These are phyloP conservation scores for Sylvia borin DNA, from an alignment of 2,797 vertebrate species.

Conservation along the genomic window DNA sequence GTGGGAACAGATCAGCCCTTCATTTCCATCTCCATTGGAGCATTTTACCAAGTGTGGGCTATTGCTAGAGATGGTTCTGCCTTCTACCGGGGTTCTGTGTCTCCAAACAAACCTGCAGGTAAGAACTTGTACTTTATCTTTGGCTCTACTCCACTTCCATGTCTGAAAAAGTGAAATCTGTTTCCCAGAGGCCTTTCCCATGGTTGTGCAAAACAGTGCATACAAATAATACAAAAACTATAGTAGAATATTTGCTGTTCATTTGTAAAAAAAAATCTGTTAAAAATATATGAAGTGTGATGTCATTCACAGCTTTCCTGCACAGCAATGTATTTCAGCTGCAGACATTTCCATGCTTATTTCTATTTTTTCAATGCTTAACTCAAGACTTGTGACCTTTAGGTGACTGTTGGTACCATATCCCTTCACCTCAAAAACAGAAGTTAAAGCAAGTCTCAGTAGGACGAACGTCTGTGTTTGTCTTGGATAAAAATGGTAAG, in stretches of 20 bases:
- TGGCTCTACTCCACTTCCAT: neutral
- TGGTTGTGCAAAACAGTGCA: neutral
- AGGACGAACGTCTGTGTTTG: conserved; percentile 89
- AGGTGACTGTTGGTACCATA: conserved; percentile 86
- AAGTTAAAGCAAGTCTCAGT: conserved; percentile 94
- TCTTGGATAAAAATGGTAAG: conserved; percentile 93
- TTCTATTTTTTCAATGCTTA: neutral
- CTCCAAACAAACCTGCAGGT: conserved; percentile 87
- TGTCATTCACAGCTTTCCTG: neutral
- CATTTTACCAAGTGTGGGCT: conserved; percentile 92
- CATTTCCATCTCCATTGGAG: conserved; percentile 90
- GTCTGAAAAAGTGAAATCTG: neutral
- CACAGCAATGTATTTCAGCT: neutral
- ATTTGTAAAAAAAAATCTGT: neutral
- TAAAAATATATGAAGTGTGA: neutral
- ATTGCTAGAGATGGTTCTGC: conserved; percentile 91
- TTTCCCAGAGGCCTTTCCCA: neutral
- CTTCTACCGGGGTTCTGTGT: conserved; percentile 93
- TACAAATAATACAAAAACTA: neutral
- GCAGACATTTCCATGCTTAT: neutral
- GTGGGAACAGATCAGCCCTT: conserved; percentile 97
- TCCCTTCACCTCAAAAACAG: conserved; percentile 91
- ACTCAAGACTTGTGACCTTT: neutral
- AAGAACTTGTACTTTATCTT: neutral
- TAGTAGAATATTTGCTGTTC: neutral